phyloP scores from a whole-genome alignment of 2,888 invertebrate species.

The Tinea trinotella region DNA sequence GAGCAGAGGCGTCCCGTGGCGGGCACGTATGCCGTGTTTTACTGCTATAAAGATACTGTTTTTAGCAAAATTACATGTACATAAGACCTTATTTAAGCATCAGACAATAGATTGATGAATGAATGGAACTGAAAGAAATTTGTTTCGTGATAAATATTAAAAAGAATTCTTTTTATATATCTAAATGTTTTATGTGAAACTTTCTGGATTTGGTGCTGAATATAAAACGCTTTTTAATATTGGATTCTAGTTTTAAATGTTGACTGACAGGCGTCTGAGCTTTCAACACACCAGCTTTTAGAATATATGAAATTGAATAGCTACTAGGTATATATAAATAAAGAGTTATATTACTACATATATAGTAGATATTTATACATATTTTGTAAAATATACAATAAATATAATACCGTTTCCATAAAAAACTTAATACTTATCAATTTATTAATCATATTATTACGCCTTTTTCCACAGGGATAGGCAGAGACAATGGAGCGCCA shows the following conservation, averaged over 20 bases:
- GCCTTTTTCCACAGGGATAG: no score
- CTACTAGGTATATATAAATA: no score
- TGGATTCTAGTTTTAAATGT: neutral
- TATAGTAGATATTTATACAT: no score
- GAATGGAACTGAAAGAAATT: neutral
- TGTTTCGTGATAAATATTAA: no score
- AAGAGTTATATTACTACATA: no score
- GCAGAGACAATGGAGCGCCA: no score
- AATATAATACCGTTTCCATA: conserved; percentile 22
- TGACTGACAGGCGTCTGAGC: neutral
- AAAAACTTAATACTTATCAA: no score
- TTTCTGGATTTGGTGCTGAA: neutral
- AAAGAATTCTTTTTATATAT: no score
- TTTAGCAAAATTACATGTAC: conserved; percentile 21
- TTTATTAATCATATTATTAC: no score
- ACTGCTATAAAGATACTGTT: conserved; percentile 27
- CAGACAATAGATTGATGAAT: neutral
- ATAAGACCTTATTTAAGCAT: conserved; percentile 7
- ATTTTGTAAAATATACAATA: no score
- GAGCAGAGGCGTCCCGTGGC: conserved; percentile 28
- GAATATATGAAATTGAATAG: neutral
- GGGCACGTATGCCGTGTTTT: conserved; percentile 25
- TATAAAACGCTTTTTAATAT: neutral
- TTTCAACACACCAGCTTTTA: no score
- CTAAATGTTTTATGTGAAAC: neutral